Evolutionary conservation across 2,797 vertebrate genomes (phyloP), one percentile per base, ranked within the genome.

Genomic region (Propithecus perrieri): DNA sequence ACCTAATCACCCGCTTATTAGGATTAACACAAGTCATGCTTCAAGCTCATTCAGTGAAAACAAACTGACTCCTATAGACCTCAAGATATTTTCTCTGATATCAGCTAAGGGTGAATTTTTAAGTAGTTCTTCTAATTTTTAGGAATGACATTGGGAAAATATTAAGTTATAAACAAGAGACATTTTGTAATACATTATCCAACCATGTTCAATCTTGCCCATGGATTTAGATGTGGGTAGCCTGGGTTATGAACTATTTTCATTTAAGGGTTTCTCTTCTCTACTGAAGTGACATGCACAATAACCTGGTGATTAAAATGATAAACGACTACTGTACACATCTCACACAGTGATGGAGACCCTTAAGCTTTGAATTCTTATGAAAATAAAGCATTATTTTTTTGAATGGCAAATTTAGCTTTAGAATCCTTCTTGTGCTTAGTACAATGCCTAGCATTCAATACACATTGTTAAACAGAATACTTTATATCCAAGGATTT

Each of bases 1-100:
- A 99, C 98, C 98, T 99, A 99, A 99, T 99, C 98, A 98, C 98
- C 97, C 95, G 98, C 98, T 98, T 98, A 98, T 98, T 98, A 98
- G 98, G 99, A 99, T 99, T 99, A 99, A 98, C 99, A 98, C 98
- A 99, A 99, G 98, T 99, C 99, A 98, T 98, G 98, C 99, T 99
- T 98, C 98, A 98, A 98, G 87, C 98, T 99, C 99, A 99, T 99
- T 99, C 98, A 98, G 98, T 99, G 98, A 99, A 99, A 99, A 98
- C 98, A 98, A 98, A 98, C 98, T 98, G 96, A 98, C 98, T 98
- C 97, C 97, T 98, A 96, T 91, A 97, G 97, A 97, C 97, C 98
- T 96, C 74, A 97, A 84, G 76, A 96, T 97, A 95, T 97, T 96
- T 96, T 97, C 94, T 96, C 98, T 94, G 97, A 97, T 98, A 93